phyloP scores from a whole-genome alignment of 2,113 vertebrate genomes.

The Calypte anna region DNA sequence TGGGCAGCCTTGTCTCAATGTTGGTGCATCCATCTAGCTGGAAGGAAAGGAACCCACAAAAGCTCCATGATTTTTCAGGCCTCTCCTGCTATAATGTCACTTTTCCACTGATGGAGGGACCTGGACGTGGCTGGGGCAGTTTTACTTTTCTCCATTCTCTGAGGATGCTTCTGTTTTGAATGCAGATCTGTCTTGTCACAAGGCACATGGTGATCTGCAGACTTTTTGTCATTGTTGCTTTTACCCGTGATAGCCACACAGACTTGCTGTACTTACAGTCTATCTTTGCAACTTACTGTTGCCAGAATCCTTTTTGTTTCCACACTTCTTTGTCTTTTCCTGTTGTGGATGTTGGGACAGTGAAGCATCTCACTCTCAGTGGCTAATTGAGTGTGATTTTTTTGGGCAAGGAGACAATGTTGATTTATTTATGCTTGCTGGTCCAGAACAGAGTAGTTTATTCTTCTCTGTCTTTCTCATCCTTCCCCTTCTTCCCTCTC shows the following conservation, averaged over 20 bases:
- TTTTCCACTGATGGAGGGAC: neutral
- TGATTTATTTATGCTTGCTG: neutral
- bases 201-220: neutral
- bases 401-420: neutral
- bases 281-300: neutral
- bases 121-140: neutral
- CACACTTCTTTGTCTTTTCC: neutral
- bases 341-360: conserved; percentile 9
- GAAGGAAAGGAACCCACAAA: neutral
- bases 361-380: neutral
- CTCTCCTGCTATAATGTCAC: neutral
- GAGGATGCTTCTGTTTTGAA: neutral
- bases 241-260: neutral
- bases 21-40: neutral
- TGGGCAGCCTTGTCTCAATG: neutral
- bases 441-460: neutral
- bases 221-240: neutral
- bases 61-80: neutral
- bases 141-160: neutral
- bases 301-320: conserved; percentile 9
- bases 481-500: neutral
- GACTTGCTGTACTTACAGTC: neutral
- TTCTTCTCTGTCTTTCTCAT: neutral
- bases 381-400: neutral
- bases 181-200: neutral